A percentile compares a stretch with the other conserved stretches of the same genome.
Evolutionary conservation across 1,140 invertebrate species (phyloP).

Genomic region (Neodiprion pinetum): DNA sequence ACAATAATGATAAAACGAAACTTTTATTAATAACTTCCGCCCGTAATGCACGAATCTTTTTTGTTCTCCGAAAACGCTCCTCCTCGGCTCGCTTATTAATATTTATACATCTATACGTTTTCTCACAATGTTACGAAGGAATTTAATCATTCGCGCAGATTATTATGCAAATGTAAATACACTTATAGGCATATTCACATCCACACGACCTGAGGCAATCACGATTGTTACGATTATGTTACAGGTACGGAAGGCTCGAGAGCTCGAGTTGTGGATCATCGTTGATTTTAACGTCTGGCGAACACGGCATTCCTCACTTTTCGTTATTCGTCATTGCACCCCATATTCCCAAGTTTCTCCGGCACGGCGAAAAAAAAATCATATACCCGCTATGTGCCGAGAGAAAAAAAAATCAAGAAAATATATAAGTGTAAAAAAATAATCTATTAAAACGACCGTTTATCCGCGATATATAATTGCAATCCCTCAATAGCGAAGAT

Average conservation of each 20-base stretch:
- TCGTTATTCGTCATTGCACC: not conserved
- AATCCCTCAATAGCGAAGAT: no score
- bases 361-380: not conserved
- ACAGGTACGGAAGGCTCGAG: no score
- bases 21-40: no score
- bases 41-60: no score
- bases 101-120: no score
- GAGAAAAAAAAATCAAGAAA: not conserved
- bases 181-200: not conserved
- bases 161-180: constrained; percentile 6
- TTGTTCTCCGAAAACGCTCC: no score
- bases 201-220: not conserved
- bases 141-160: not conserved
- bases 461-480: no score
- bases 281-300: not conserved
- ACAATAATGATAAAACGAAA: no score
- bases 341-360: not conserved
- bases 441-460: not conserved
- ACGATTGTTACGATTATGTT: not conserved
- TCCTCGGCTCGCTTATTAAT: no score
- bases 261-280: not conserved
- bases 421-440: not conserved
- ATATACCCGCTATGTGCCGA: not conserved
- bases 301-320: constrained; percentile 7
- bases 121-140: not conserved